phyloP scores from a whole-genome alignment of 2,113 vertebrate genomes.

The Engraulis encrasicolus region DNA sequence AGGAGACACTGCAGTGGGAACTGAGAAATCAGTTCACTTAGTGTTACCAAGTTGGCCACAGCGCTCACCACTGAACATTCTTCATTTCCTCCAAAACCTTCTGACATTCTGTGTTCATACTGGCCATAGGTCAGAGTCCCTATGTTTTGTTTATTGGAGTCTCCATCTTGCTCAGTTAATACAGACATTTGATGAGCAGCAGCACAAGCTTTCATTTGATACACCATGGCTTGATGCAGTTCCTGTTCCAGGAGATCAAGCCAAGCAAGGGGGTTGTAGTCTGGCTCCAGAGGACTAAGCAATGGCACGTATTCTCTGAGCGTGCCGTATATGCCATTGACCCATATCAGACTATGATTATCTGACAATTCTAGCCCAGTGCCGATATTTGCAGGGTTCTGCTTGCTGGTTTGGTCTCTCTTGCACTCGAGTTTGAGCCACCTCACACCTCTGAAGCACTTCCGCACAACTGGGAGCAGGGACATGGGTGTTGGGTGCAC shows the following conservation, averaged over 20 bases:
- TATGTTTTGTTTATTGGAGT: not conserved
- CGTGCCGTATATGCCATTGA: conserved; percentile 67
- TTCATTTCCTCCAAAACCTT: conserved; percentile 18
- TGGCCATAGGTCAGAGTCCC: not conserved
- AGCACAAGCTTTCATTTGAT: conserved; percentile 67
- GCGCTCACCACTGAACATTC: not conserved
- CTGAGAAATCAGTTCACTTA: conserved; percentile 59
- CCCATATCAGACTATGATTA: conserved; percentile 50
- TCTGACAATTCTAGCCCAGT: conserved; percentile 29
- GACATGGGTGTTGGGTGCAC: conserved; percentile 56
- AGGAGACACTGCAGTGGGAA: conserved; percentile 83
- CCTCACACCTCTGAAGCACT: conserved; percentile 76
- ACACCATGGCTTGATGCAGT: conserved; percentile 67
- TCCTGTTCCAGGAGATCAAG: conserved; percentile 73
- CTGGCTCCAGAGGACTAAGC: conserved; percentile 59
- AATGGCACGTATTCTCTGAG: conserved; percentile 75
- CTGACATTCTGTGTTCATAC: not conserved
- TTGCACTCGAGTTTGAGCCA: conserved; percentile 62
- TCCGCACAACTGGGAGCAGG: conserved; percentile 69
- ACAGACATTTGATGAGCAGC: conserved; percentile 43
- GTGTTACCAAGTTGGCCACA: not conserved
- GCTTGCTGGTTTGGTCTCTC: not conserved
- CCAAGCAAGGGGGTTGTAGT: conserved; percentile 70
- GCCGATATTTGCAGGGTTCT: conserved; percentile 20
- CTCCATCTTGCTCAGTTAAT: conserved; percentile 7